Conservation (phyloP, 2,797 vertebrate species). For the Sebastes ruberrimus region DNA sequence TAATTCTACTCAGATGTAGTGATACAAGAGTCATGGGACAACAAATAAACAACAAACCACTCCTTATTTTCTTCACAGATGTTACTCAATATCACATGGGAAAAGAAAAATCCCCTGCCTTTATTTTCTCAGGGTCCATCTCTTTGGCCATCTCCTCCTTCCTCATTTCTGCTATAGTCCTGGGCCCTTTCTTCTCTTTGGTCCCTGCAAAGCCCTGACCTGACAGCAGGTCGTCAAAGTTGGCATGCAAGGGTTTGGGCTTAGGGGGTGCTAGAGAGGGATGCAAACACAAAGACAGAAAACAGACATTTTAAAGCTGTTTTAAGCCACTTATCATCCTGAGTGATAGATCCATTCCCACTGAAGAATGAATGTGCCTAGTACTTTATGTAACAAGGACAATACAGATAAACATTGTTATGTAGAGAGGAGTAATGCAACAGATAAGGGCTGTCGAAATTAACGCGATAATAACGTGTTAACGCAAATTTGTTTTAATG, state of each 20-base stretch:
- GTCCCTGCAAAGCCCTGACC: slow-evolving; percentile 94
- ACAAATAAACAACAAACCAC: background rate
- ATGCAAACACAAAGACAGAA: slow-evolving; percentile 11
- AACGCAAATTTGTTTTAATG: background rate
- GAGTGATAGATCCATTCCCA: background rate
- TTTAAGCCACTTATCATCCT: background rate
- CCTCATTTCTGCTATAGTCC: slow-evolving; percentile 99
- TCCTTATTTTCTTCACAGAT: background rate
- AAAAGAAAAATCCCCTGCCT: slow-evolving; percentile 78
- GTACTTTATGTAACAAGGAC: background rate
- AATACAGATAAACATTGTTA: background rate
- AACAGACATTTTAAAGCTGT: background rate
- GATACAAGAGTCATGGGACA: background rate
- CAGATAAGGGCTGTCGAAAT: too few species aligned
- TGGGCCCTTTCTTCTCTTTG: slow-evolving; percentile 94
- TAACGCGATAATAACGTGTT: too few species aligned
- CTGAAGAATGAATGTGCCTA: background rate
- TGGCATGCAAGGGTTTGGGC: slow-evolving; percentile 86
- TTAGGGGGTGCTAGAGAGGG: slow-evolving; percentile 83
- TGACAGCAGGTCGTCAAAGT: slow-evolving; percentile 95
- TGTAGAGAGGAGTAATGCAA: background rate
- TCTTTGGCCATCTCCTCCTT: slow-evolving; percentile 99
- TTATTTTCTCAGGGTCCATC: slow-evolving; percentile 98
- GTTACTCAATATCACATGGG: background rate
- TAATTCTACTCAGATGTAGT: slow-evolving; percentile 5